phyloP scores from a whole-genome alignment of 2,797 vertebrate species.

The Anabacerthia variegaticeps region DNA sequence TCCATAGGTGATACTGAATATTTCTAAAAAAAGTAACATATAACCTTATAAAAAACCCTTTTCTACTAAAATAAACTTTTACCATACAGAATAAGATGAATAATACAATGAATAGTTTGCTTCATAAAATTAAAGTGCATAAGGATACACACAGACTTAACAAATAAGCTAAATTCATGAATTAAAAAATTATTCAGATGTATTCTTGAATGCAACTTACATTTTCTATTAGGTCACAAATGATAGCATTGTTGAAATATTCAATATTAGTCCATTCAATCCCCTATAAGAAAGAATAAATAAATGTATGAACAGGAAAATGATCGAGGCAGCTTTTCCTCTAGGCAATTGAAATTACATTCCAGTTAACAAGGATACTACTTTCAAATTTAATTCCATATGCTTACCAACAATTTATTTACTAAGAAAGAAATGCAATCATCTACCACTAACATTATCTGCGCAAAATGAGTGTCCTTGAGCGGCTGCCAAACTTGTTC shows the following conservation, averaged over 20 bases:
- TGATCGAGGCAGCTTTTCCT: neutral
- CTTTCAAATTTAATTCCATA: neutral
- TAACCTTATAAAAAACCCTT: accelerated
- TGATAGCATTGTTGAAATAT: constrained; percentile 98
- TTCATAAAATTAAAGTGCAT: neutral
- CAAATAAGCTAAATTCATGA: neutral
- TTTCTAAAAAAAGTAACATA: neutral
- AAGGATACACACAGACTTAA: neutral
- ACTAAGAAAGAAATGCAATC: neutral
- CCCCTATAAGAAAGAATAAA: constrained; percentile 79
- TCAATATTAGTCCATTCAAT: constrained; percentile 99
- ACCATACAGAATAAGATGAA: neutral
- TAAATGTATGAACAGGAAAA: neutral
- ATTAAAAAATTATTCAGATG: neutral
- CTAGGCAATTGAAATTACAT: neutral
- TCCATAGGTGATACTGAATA: neutral
- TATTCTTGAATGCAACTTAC: constrained; percentile 80
- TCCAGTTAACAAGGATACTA: neutral
- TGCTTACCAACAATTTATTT: neutral
- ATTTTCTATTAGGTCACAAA: constrained; percentile 98
- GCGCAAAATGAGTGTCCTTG: constrained; percentile 29
- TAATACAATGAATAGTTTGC: neutral
- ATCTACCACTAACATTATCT: neutral
- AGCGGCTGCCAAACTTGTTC: constrained; percentile 31
- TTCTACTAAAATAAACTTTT: neutral